Conservation (phyloP, 1,140 invertebrate species). For the Drosophila ficusphila region DNA sequence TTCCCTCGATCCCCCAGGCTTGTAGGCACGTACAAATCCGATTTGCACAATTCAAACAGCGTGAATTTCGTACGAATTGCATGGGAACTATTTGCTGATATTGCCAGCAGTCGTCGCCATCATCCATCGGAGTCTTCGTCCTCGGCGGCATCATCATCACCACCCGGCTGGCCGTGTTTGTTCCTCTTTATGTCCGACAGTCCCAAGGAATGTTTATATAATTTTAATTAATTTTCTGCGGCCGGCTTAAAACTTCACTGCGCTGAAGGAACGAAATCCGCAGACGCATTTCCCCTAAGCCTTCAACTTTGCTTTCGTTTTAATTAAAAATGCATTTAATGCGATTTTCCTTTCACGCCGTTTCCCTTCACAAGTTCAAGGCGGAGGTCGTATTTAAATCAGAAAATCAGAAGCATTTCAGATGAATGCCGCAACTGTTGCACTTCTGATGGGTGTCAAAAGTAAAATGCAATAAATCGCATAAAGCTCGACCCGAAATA, state of each 20-base stretch:
- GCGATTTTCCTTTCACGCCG: conserved; percentile 42
- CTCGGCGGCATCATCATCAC: conserved; percentile 21
- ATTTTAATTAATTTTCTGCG: conserved; percentile 78
- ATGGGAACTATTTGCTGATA: conserved; percentile 67
- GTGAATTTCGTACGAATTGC: conserved; percentile 56
- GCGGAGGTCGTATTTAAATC: conserved; percentile 13
- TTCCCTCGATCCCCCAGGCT: neutral
- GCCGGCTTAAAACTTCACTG: conserved; percentile 56
- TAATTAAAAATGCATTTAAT: conserved; percentile 79
- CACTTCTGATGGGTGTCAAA: conserved; percentile 6
- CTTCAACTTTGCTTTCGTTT: conserved; percentile 73
- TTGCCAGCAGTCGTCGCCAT: conserved; percentile 39
- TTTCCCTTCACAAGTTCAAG: conserved; percentile 23
- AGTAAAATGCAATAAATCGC: conserved; percentile 64
- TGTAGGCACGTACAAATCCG: conserved; percentile 74
- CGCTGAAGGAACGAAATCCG: conserved; percentile 12
- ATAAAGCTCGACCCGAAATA: conserved; percentile 51
- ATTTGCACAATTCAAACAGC: conserved; percentile 80
- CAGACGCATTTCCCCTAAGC: conserved; percentile 41
- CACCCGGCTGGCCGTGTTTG: conserved; percentile 1
- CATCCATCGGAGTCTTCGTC: neutral
- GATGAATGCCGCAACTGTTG: conserved; percentile 21
- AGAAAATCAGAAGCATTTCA: neutral
- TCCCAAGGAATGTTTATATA: conserved; percentile 52
- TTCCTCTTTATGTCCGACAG: neutral